Conservation (phyloP, 2,797 vertebrate genomes). For the Chiloscyllium punctatum region DNA sequence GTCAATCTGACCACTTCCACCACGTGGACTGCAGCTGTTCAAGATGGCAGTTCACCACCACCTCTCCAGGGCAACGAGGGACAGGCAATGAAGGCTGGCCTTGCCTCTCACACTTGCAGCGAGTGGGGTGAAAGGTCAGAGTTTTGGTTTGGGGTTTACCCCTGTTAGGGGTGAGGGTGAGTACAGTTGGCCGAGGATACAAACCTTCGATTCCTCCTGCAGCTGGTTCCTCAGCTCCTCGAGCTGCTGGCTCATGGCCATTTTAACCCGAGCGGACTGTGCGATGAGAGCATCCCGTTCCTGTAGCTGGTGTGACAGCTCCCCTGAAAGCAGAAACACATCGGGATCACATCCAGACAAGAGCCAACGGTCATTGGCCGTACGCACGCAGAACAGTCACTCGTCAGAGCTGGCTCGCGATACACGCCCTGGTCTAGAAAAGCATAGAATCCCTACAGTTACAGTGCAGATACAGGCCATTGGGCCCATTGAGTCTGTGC, state of each 20-base stretch:
- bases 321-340: neutral
- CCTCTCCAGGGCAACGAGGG: neutral
- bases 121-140: neutral
- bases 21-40: neutral
- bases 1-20: neutral
- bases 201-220: neutral
- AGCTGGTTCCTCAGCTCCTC: neutral
- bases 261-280: neutral
- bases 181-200: neutral
- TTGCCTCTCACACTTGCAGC: neutral
- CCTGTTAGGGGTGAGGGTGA: neutral
- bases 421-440: too few species aligned
- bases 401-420: neutral
- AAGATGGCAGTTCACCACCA: neutral
- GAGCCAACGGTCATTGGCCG: neutral
- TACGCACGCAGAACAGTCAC: neutral
- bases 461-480: too few species aligned
- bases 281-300: neutral
- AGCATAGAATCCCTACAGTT: too few species aligned
- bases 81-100: neutral
- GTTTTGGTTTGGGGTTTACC: neutral
- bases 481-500: too few species aligned
- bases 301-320: neutral
- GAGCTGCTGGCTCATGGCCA: neutral
- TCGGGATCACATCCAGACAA: neutral